Conservation (phyloP, 2,113 vertebrate species). For the Neoarius graeffei region DNA sequence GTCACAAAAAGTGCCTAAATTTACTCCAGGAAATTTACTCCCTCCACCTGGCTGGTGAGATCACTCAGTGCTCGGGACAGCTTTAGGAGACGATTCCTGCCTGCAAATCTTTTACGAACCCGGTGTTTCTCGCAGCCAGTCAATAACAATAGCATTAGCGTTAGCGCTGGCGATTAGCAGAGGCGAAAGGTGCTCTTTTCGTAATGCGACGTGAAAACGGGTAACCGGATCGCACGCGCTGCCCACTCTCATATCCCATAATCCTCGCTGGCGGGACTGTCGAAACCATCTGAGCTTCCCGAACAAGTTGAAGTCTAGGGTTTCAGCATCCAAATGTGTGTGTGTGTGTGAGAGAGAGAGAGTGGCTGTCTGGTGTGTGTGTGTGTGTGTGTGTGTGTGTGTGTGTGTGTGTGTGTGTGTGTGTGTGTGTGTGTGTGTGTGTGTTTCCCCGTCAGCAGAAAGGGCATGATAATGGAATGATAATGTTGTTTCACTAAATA, state of each 20-base stretch:
- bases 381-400: slow-evolving; percentile 8
- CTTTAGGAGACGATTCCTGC: slow-evolving; percentile 76
- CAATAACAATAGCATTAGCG: slow-evolving; percentile 79
- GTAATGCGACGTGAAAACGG: slow-evolving; percentile 76
- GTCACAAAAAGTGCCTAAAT: slow-evolving; percentile 65
- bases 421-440: slow-evolving; percentile 31
- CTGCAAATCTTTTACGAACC: slow-evolving; percentile 73
- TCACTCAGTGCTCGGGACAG: slow-evolving; percentile 70
- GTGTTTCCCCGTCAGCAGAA: slow-evolving; percentile 74
- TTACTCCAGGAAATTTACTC: slow-evolving; percentile 64
- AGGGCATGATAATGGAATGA: slow-evolving; percentile 66
- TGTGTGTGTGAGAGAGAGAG: neutral
- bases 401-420: slow-evolving; percentile 60
- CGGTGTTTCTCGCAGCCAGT: slow-evolving; percentile 74
- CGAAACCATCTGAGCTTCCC: slow-evolving; percentile 47
- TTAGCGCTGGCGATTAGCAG: slow-evolving; percentile 67
- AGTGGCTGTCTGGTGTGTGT: neutral
- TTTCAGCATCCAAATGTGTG: slow-evolving; percentile 42
- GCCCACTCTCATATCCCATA: slow-evolving; percentile 62
- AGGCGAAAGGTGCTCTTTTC: slow-evolving; percentile 79
- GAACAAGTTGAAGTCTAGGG: slow-evolving; percentile 45
- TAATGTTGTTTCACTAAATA: slow-evolving; percentile 75
- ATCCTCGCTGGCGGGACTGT: slow-evolving; percentile 65
- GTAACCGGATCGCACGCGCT: slow-evolving; percentile 74
- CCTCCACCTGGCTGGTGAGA: slow-evolving; percentile 70